Evolutionary conservation across 2,113 vertebrate genomes (phyloP).

Genomic region (Motacilla tschutschensis): DNA sequence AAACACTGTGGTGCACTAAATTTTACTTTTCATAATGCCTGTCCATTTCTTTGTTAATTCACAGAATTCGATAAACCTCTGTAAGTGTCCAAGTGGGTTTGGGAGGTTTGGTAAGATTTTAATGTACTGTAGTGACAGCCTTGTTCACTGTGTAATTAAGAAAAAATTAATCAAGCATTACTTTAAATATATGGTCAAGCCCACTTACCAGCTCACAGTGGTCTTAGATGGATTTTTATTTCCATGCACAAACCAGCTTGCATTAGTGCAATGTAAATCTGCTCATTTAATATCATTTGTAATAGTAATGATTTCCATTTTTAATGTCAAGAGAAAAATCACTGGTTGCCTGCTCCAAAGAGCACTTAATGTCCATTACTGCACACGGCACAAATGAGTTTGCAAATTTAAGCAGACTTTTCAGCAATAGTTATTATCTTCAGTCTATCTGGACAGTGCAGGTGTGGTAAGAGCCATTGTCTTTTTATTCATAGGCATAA

Average conservation of each 20-base stretch:
- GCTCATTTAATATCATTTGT: constrained; percentile 1
- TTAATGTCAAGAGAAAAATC: constrained; percentile 41
- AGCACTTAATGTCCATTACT: constrained; percentile 17
- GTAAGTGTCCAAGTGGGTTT: neutral
- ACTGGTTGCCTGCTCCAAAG: neutral
- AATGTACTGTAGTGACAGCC: neutral
- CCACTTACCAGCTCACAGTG: neutral
- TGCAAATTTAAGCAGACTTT: constrained; percentile 11
- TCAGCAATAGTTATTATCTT: neutral
- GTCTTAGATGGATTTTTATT: neutral
- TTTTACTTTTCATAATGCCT: neutral
- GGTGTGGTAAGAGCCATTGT: neutral
- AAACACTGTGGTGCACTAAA: neutral
- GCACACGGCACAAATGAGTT: neutral
- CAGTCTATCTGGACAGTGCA: neutral
- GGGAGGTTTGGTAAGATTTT: neutral
- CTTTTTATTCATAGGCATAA: neutral
- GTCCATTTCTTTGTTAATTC: neutral
- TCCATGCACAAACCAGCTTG: neutral
- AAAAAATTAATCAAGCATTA: constrained; percentile 13
- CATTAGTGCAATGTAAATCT: neutral
- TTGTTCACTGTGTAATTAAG: neutral
- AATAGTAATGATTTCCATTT: neutral
- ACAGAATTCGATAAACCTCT: neutral
- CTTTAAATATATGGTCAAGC: neutral